Base-by-base conservation (phyloP, 2,888 invertebrate genomes). In the Lasioglossum lativentre region DNA sequence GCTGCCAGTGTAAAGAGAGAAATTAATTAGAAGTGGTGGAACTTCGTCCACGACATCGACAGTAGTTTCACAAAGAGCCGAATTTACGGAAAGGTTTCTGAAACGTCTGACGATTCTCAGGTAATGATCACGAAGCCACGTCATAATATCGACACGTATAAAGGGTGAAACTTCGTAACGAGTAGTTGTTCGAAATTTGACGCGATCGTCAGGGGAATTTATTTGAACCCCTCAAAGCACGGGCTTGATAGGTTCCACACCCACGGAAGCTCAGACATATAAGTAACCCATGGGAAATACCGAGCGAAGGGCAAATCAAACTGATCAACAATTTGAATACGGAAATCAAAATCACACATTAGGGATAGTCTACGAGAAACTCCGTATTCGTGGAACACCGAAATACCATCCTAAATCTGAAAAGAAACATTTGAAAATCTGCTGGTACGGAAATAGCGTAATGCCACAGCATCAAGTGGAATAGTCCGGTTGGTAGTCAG, bases 181-280 rank as follows among this genome's bases (percentile, higher is more conserved):
- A 82, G 30, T 38, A 59, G 73, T 66, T 75, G 42, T 47, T 81
- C 66, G 66, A 66, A 68, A 68, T 82, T 83, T 76, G 27, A 66
- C 23, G 27, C 72, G 8, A 34, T 14, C 63, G 34, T 42, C 34
- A 66, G n/a, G 45, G 66, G 68, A 52, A 30, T 79, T 47, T 78
- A 27, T 76, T 83, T 56, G 42, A 52, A 56, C 23, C 45, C 38
- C 6, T n/a, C n/a, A 38, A 59, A 56, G 10, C 30, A 10, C 14
- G 4, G 40, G 52, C 30, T 75, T 75, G 52, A 52, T 75, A 16
- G 6, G 12, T 66, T 56, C n/a, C 66, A 27, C 4, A 30, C 2
- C 59, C 16, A 14, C 70, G 68, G 38, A 4, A 56, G 52, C 16
- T 23, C 1, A 8, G 23, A 6, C 34, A 34, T 30, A 23, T 45